Evolutionary conservation across 2,797 vertebrate genomes (phyloP).

Genomic region (Odontamblyopus lacepedii): DNA sequence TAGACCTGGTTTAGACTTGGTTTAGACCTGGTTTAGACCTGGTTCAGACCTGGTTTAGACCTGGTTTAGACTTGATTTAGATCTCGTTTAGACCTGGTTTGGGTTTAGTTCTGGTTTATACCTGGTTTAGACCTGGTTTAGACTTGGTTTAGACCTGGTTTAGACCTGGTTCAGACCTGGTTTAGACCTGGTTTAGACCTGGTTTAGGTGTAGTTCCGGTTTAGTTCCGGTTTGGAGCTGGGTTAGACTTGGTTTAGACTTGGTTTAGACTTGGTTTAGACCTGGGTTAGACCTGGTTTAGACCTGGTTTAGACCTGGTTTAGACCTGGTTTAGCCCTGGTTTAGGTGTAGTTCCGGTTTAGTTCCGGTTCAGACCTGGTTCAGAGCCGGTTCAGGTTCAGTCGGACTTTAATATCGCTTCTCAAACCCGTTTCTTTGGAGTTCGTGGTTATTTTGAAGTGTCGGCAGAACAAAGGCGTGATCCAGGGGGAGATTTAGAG

Average conservation of each 20-base stretch:
- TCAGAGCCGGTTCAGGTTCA: neutral
- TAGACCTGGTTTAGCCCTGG: too few species aligned
- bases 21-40: neutral
- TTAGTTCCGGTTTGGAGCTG: neutral
- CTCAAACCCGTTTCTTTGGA: neutral
- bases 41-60: neutral
- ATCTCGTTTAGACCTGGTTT: neutral
- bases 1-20: neutral
- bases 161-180: neutral
- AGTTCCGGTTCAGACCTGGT: neutral
- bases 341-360: too few species aligned
- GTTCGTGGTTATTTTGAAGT: constrained; percentile 7
- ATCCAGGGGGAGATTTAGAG: neutral
- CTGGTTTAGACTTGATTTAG: neutral
- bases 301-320: neutral
- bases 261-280: neutral
- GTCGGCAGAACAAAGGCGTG: neutral
- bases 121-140: neutral
- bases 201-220: neutral
- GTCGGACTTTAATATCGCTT: neutral
- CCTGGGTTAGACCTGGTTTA: neutral
- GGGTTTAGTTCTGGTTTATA: neutral
- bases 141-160: neutral
- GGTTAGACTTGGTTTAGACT: neutral
- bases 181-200: neutral